Conservation (phyloP, 2,113 vertebrate species). For the Dicentrarchus labrax region DNA sequence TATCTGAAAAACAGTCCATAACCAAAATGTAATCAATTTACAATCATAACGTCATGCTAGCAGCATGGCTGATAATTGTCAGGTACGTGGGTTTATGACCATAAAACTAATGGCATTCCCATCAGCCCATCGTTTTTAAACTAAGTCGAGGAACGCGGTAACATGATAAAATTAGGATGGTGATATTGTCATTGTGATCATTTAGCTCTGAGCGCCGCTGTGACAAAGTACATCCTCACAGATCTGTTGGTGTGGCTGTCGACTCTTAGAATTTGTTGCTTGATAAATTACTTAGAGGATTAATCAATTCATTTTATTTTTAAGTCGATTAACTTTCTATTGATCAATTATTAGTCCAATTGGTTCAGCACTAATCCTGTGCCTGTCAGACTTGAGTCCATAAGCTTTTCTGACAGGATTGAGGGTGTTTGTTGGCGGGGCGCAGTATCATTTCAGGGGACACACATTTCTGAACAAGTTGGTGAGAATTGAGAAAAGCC, state of each 20-base stretch:
- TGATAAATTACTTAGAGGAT: conserved; percentile 7
- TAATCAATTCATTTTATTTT: conserved; percentile 31
- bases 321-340: conserved; percentile 31
- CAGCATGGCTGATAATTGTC: neutral
- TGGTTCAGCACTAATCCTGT: conserved; percentile 37
- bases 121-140: neutral
- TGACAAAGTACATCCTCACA: neutral
- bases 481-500: conserved; percentile 57
- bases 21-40: neutral
- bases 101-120: neutral
- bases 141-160: neutral
- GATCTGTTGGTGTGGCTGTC: conserved; percentile 1
- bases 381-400: conserved; percentile 37
- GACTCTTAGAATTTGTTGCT: neutral
- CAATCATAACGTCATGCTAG: neutral
- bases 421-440: conserved; percentile 30
- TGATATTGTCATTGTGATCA: neutral
- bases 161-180: neutral
- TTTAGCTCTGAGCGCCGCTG: neutral
- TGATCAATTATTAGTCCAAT: conserved; percentile 21
- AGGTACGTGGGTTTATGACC: neutral
- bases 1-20: neutral
- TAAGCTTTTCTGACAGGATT: conserved; percentile 55
- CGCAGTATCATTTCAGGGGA: conserved; percentile 50
- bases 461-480: conserved; percentile 47